A percentile compares a stretch with the other conserved stretches of the same genome.
Conservation (phyloP, 2,797 vertebrate species). For the Megalops cyprinoides region DNA sequence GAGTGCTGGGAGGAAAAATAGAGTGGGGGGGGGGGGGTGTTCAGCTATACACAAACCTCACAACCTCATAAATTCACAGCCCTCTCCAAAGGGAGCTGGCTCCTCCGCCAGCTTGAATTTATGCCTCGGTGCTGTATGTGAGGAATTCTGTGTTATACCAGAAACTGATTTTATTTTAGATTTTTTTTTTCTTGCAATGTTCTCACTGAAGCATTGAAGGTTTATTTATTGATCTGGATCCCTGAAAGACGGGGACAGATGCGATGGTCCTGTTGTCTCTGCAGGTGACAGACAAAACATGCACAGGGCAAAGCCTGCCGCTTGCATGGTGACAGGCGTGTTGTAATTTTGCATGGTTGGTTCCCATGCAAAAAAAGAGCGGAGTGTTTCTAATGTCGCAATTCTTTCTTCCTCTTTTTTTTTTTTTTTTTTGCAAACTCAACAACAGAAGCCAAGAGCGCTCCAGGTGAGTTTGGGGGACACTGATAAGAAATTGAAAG, state of each 20-base stretch:
- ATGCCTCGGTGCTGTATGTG: slow-evolving; percentile 63
- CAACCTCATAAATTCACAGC: slow-evolving; percentile 70
- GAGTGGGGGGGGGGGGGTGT: slow-evolving; percentile 58
- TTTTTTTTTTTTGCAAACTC: slow-evolving; percentile 69
- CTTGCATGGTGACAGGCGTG: slow-evolving; percentile 85
- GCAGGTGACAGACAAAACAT: slow-evolving; percentile 69
- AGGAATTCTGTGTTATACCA: slow-evolving; percentile 65
- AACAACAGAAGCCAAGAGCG: slow-evolving; percentile 84
- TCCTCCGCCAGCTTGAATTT: slow-evolving; percentile 77
- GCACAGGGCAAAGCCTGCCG: slow-evolving; percentile 64
- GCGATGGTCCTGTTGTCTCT: slow-evolving; percentile 56
- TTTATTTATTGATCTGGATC: slow-evolving; percentile 80
- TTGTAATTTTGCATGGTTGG: slow-evolving; percentile 84
- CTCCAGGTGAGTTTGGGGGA: slow-evolving; percentile 87
- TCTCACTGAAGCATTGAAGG: slow-evolving; percentile 52
- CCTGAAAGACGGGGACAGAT: slow-evolving; percentile 82
- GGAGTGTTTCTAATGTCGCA: slow-evolving; percentile 81
- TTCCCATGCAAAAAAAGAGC: slow-evolving; percentile 85
- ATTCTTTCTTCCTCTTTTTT: slow-evolving; percentile 59
- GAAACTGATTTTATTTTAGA: slow-evolving; percentile 64
- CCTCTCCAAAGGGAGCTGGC: slow-evolving; percentile 39
- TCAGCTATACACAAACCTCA: slow-evolving; percentile 71
- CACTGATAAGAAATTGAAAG: not conserved
- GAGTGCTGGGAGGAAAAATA: slow-evolving; percentile 38
- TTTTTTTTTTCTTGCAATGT: slow-evolving; percentile 64